phyloP scores from a whole-genome alignment of 2,888 invertebrate genomes.

The Acheta domesticus region DNA sequence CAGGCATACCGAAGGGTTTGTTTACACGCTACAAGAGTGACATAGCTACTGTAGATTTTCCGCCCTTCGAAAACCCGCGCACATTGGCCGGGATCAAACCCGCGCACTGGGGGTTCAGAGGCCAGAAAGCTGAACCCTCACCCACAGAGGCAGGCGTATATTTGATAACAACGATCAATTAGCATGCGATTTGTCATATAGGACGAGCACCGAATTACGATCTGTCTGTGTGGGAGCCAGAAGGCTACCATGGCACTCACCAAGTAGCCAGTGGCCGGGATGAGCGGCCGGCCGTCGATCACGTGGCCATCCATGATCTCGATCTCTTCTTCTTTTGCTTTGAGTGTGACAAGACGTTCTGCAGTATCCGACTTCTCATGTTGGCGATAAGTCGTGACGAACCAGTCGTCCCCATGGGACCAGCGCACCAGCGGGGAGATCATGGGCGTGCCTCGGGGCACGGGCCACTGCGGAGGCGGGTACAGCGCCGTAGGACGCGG shows the following conservation, averaged over 20 bases:
- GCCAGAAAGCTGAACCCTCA: too few species aligned
- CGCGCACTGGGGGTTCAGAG: too few species aligned
- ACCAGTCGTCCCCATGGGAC: conserved; percentile 81
- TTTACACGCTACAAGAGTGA: too few species aligned
- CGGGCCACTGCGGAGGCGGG: conserved; percentile 73
- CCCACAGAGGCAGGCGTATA: too few species aligned
- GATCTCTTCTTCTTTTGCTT: not conserved
- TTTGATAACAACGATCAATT: too few species aligned
- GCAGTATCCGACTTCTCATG: not conserved
- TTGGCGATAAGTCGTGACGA: conserved; percentile 44
- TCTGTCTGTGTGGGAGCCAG: too few species aligned
- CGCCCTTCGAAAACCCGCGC: too few species aligned
- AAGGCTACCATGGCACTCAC: not conserved
- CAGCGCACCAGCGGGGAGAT: conserved; percentile 79
- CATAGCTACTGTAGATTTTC: too few species aligned
- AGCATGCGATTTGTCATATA: too few species aligned
- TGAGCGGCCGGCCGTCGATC: not conserved
- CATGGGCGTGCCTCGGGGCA: conserved; percentile 81
- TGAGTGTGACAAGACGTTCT: not conserved
- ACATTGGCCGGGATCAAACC: too few species aligned
- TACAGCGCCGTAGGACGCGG: conserved; percentile 73
- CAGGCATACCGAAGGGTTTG: too few species aligned
- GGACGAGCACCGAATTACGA: too few species aligned
- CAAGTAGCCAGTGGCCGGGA: not conserved
- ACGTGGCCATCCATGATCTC: not conserved